These are phyloP conservation scores for Cyanoramphus novaezelandiae DNA, from an alignment of 2,113 vertebrate species.

Conservation along the genomic window DNA sequence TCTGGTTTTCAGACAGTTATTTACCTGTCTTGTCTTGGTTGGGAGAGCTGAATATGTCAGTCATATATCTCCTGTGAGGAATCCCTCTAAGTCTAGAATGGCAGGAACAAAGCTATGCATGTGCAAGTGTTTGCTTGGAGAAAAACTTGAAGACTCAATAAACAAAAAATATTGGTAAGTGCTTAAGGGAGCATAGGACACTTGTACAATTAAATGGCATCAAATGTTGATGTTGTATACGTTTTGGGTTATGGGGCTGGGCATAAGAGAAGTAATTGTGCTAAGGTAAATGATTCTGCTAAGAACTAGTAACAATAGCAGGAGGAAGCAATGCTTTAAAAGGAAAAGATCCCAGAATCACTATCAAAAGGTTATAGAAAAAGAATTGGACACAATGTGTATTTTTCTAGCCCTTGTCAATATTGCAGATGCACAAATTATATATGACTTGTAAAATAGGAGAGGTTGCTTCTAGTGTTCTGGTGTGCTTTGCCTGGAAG, in stretches of 20 bases:
- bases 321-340: background rate
- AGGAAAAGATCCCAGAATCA: background rate
- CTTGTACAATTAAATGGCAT: background rate
- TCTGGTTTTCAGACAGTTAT: background rate
- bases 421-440: background rate
- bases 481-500: constrained; percentile 23
- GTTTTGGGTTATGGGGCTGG: background rate
- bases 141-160: background rate
- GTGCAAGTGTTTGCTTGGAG: background rate
- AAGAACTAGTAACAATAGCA: background rate
- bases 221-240: background rate
- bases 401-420: background rate
- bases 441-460: background rate
- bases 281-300: background rate
- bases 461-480: background rate
- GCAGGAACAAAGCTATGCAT: background rate
- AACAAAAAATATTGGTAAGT: fast-evolving
- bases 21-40: background rate
- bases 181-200: background rate
- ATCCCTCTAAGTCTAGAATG: background rate
- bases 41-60: background rate
- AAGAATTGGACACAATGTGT: background rate
- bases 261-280: background rate
- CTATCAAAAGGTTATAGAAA: background rate
- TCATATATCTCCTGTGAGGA: background rate